Evolutionary conservation across 2,888 invertebrate genomes (phyloP), one percentile per base, ranked within the genome.

Genomic region (Euspilapteryx auroguttella): DNA sequence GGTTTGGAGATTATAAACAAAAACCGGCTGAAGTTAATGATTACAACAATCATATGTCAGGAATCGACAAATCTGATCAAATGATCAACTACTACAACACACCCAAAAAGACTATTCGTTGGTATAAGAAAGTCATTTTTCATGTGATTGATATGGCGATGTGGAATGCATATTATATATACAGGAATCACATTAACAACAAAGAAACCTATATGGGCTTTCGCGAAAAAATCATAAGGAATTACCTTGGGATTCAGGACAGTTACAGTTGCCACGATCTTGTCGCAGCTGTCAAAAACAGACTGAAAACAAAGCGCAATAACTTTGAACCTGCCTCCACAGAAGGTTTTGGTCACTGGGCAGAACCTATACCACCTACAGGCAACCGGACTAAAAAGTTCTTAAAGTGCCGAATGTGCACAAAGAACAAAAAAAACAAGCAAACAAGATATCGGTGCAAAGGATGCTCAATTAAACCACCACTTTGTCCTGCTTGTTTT

Each of bases 51-150:
- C 22, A 31, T 33, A 37, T 37, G 37, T 38, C 32, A 21, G 38
- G 41, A 22, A 37, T 45, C 29, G 42, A 45, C 37, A 32, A 41
- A 21, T 28, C 33, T 26, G 45, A 47, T 34, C 49, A 47, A 33
- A 46, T 49, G 41, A 40, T 39, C 13, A 27, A 23, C 14, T 37
- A 38, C 32, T 38, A 38, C 27, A 33, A 33, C n/a, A 21, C 24
- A 13, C 47, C 46, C 24, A 29, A 43, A 27, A 48, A 48, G 40
- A 44, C 44, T 20, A 46, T 47, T 29, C 30, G 41, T 24, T 46
- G 45, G 47, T 49, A 48, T 31, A 45, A 47, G 38, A 49, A 46
- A 32, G 39, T 48, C 31, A 37, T 45, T 13, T 47, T 49, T 38
- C 47, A 47, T 34, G 28, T 42, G 25, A 34, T 45, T 23, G 45